A percentile compares a stretch with the other conserved stretches of the same genome.
These are phyloP conservation scores for Cheilosia soror DNA, from an alignment of 2,888 invertebrate species.

Conservation along the genomic window DNA sequence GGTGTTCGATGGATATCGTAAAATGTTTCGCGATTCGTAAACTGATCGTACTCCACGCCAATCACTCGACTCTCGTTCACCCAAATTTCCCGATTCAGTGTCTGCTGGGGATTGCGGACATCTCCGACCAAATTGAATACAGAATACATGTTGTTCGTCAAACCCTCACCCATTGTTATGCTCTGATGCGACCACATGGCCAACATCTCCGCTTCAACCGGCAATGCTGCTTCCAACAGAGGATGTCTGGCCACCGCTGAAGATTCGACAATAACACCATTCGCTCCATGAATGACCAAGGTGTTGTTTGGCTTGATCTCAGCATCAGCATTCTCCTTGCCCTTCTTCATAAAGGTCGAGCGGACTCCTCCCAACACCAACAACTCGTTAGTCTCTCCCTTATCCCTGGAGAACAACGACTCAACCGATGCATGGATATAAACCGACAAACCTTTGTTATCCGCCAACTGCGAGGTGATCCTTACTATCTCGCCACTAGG, in stretches of 20 bases:
- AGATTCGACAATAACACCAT: constrained; percentile 90
- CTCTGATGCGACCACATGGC: constrained; percentile 95
- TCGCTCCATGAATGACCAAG: constrained; percentile 89
- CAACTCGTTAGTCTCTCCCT: constrained; percentile 86
- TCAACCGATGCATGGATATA: constrained; percentile 87
- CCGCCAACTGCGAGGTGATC: constrained; percentile 90
- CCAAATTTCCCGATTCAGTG: constrained; percentile 92
- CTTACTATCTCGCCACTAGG: constrained; percentile 96
- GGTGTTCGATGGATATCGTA: constrained; percentile 93
- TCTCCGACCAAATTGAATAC: constrained; percentile 93
- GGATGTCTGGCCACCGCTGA: constrained; percentile 93
- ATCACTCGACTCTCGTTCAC: constrained; percentile 95
- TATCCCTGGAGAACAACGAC: constrained; percentile 85
- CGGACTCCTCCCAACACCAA: constrained; percentile 88
- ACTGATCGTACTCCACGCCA: constrained; percentile 96
- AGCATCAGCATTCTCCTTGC: constrained; percentile 89
- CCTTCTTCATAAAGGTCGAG: constrained; percentile 88
- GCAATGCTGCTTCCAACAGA: constrained; percentile 91
- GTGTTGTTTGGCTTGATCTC: constrained; percentile 92
- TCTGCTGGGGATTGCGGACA: constrained; percentile 93
- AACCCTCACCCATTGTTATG: constrained; percentile 89
- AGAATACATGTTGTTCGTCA: constrained; percentile 92
- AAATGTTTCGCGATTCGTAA: constrained; percentile 94
- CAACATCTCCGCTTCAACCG: constrained; percentile 95
- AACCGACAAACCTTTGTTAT: constrained; percentile 90